phyloP scores from a whole-genome alignment of 1,140 invertebrate genomes.

The Hycleus phaleratus region DNA sequence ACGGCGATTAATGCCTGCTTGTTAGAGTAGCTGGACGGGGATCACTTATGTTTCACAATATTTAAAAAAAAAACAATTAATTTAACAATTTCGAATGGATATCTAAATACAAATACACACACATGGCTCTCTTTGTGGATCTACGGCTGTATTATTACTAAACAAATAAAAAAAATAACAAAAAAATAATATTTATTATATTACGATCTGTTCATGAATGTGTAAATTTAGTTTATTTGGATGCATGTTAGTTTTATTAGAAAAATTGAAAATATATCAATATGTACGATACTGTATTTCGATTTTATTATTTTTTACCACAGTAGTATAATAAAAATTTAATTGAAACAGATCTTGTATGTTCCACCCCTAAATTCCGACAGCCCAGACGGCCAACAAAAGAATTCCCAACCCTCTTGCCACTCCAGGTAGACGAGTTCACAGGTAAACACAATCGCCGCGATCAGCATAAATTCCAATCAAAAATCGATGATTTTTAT shows the following conservation, averaged over 20 bases:
- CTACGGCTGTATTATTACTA: conserved; percentile 40
- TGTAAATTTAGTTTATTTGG: conserved; percentile 38
- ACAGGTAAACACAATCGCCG: too few species aligned
- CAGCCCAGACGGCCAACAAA: background rate
- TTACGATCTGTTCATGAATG: conserved; percentile 35
- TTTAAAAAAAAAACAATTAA: background rate
- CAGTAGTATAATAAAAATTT: conserved; percentile 36
- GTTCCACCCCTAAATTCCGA: too few species aligned
- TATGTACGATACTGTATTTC: conserved; percentile 41
- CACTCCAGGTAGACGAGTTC: too few species aligned
- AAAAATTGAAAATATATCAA: conserved; percentile 25
- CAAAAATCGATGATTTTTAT: too few species aligned
- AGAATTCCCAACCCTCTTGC: too few species aligned
- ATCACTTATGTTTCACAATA: conserved; percentile 39
- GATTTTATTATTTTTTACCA: conserved; percentile 43
- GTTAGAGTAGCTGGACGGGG: conserved; percentile 43
- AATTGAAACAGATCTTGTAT: background rate
- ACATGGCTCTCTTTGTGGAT: conserved; percentile 38
- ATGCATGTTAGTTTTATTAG: conserved; percentile 41
- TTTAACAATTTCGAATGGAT: background rate
- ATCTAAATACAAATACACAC: background rate
- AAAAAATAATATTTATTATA: conserved; percentile 30
- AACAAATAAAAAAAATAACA: background rate
- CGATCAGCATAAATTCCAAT: too few species aligned
- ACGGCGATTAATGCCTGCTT: conserved; percentile 24